phyloP scores from a whole-genome alignment of 2,797 vertebrate species.

The Gallinago nigripennis region DNA sequence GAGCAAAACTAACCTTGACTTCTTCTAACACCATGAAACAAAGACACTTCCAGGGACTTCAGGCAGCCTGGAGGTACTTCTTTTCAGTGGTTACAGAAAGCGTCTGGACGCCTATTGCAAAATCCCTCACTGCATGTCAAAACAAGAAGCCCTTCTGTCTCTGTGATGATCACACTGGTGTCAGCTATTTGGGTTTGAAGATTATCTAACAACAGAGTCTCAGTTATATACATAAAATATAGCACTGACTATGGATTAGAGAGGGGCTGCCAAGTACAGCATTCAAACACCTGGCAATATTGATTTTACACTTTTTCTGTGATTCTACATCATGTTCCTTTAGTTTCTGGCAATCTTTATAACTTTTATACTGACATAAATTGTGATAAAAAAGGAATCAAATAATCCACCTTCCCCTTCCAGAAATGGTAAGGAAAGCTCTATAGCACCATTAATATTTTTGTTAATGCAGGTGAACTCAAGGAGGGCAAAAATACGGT shows the following conservation, averaged over 20 bases:
- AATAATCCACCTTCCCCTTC: conserved; percentile 58
- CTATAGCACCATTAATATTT: conserved; percentile 75
- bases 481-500: neutral
- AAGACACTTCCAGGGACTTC: neutral
- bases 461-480: conserved; percentile 73
- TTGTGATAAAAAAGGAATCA: conserved; percentile 74
- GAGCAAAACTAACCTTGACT: neutral
- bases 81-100: neutral
- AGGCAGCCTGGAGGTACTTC: neutral
- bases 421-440: conserved; percentile 63
- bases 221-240: conserved; percentile 74
- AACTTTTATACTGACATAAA: conserved; percentile 80
- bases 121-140: neutral
- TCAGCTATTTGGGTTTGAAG: conserved; percentile 22
- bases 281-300: conserved; percentile 75
- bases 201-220: conserved; percentile 28
- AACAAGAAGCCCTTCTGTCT: neutral
- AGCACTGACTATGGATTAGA: conserved; percentile 68
- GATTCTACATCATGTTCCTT: conserved; percentile 78
- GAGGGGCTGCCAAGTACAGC: conserved; percentile 66
- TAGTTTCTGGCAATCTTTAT: conserved; percentile 78
- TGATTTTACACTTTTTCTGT: conserved; percentile 79
- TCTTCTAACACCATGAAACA: neutral
- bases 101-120: neutral
- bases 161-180: conserved; percentile 4